Conservation (phyloP, 2,888 invertebrate species). For the Plagodis dolabraria region DNA sequence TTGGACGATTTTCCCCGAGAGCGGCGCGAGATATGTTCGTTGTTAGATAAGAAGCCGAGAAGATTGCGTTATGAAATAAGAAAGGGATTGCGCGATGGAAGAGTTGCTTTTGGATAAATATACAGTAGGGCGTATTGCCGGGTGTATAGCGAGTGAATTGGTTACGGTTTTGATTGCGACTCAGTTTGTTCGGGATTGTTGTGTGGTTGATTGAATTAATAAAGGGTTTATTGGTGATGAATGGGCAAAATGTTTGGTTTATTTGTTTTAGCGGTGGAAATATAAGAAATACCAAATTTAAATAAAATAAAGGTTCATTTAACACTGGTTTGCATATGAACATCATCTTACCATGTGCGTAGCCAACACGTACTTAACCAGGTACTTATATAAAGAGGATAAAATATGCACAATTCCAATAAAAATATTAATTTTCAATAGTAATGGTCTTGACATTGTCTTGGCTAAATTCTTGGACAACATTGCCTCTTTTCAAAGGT, state of each 20-base stretch:
- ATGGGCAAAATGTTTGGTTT: slow-evolving; percentile 16
- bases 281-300: too few species aligned
- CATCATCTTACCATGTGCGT: too few species aligned
- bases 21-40: slow-evolving; percentile 82
- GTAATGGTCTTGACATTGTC: too few species aligned
- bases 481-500: too few species aligned
- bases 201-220: slow-evolving; percentile 44
- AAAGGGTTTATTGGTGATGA: slow-evolving; percentile 29
- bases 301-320: too few species aligned
- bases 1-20: slow-evolving; percentile 82
- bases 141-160: slow-evolving; percentile 47
- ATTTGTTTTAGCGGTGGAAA: background rate
- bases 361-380: too few species aligned
- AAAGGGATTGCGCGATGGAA: slow-evolving; percentile 79
- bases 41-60: slow-evolving; percentile 80
- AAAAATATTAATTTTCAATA: too few species aligned
- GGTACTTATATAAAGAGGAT: too few species aligned
- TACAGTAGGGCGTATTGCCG: slow-evolving; percentile 23
- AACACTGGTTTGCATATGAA: too few species aligned
- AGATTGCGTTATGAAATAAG: slow-evolving; percentile 85
- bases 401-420: too few species aligned
- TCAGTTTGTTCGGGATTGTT: slow-evolving; percentile 50
- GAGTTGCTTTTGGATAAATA: slow-evolving; percentile 77
- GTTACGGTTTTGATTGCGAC: slow-evolving; percentile 61
- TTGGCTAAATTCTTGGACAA: too few species aligned